Base-by-base conservation (phyloP, 2,797 vertebrate species). In the Anguilla megastoma region DNA sequence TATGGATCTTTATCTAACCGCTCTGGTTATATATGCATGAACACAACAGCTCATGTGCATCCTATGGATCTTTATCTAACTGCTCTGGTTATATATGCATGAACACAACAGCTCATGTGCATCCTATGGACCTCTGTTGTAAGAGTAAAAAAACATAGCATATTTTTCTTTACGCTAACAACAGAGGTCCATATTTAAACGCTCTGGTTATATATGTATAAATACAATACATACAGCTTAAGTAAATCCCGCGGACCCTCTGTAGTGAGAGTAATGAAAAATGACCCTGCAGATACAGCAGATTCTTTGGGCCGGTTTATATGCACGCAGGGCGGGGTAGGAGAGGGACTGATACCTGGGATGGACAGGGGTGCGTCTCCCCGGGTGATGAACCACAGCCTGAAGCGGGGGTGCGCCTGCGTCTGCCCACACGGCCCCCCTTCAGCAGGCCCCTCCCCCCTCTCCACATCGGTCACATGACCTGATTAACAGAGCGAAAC, bases 361-460 rank as follows among this genome's bases (percentile, higher is more conserved):
- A 98, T 88, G 8, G 93, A 94, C 74, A 52, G n/a, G 1, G 89
- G 85, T 8, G 90, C 86, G 10, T 94, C 71, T 33, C 94, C 94
- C 63, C 94, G 87, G 6, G 94, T 95, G 88, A 97, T 94, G 86
- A 98, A 95, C 97, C 97, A 98, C 86, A 98, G 89, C 41, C 93
- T 94, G 89, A 98, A 98, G 86, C 92, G 63, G 2, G 93, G 93
- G 84, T 97, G 93, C 84, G 89, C 86, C 76, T 5, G 76, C 16
- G n/a, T 86, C 14, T 33, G 71, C 24, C 71, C 14, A 88, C 52
- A 58, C 89, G 0, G 52, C 90, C 90, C 88, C 3, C 60, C 85
- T 41, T 87, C 86, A 88, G 86, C 74, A 8, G 18, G 16, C 9
- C 12, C 48, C n/a, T 83, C 41, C 41, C 89, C 84, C 82, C 56